Evolutionary conservation across 2,888 invertebrate species (phyloP), one percentile per base, ranked within the genome.

Genomic region (Tetrapedia diversipes): DNA sequence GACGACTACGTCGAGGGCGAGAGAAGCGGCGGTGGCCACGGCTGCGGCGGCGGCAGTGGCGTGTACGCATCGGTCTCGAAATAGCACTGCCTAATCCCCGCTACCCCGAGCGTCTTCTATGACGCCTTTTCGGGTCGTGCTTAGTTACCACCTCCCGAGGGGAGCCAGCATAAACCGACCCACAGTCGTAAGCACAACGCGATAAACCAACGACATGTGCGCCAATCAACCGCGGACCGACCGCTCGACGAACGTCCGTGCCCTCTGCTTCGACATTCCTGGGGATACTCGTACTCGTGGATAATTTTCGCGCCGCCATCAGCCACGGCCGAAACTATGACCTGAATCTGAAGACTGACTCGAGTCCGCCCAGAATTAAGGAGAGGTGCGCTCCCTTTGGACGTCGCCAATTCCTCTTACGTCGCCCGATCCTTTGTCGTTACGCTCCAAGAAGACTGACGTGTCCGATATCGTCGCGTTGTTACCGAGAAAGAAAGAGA

Each of bases 111-210:
- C 76, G 37, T 74, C 77, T 80, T 82, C 86, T 81, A 77, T 84
- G 82, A 83, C 84, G 87, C 86, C 88, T 88, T 90, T 89, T 89
- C 88, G 86, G 87, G 87, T 85, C 86, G 86, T 84, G 86, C 81
- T 86, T 86, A 85, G 82, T 86, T 87, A 80, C 85, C 83, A 78
- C 73, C 81, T 82, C 75, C 76, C 71, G 77, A 74, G 60, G 77
- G 71, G 79, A 78, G 78, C 82, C 86, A 76, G 75, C 77, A 78
- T 77, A 66, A 77, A 71, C 86, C 85, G n/a, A n/a, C n/a, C n/a
- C n/a, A n/a, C n/a, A 84, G 85, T 85, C 83, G 85, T 74, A 76
- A 77, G 82, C 73, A n/a, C n/a, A 83, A 73, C 82, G 83, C 85
- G 85, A 83, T 85, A 86, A 83, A 85, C 81, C 74, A 80, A 77